Percentiles rank a stretch among this genome's conserved stretches.
phyloP scores from a whole-genome alignment of 2,888 invertebrate genomes.

The Lasioglossum marginatum region DNA sequence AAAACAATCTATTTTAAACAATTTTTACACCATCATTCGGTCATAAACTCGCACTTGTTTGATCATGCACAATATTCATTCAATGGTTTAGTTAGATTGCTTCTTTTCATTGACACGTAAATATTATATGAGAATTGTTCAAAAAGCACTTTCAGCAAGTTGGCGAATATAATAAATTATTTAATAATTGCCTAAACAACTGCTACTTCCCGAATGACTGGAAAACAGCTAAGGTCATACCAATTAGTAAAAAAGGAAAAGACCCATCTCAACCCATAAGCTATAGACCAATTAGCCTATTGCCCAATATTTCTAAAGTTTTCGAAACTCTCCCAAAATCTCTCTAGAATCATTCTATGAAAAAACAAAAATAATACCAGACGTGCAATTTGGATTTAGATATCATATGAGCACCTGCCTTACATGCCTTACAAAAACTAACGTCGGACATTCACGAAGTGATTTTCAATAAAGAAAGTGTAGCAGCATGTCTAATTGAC shows the following conservation, averaged over 20 bases:
- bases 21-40: too few relatives aligned
- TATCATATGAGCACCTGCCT: too few relatives aligned
- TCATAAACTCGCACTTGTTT: too few relatives aligned
- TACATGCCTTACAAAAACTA: background rate
- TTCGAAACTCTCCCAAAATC: fast-evolving
- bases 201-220: background rate
- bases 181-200: background rate
- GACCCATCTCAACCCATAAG: background rate
- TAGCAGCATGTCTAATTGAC: background rate
- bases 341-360: background rate
- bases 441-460: background rate
- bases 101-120: too few relatives aligned
- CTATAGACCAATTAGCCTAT: background rate
- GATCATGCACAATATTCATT: too few relatives aligned
- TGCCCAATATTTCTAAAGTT: fast-evolving
- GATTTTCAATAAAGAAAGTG: background rate
- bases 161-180: too few relatives aligned
- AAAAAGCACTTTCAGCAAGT: background rate
- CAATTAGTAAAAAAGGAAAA: background rate
- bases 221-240: background rate
- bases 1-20: too few relatives aligned
- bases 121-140: too few relatives aligned
- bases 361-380: background rate
- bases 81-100: too few relatives aligned
- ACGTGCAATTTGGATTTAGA: background rate